These are phyloP conservation scores for Frankliniella intonsa DNA, from an alignment of 2,888 invertebrate species.

Conservation along the genomic window DNA sequence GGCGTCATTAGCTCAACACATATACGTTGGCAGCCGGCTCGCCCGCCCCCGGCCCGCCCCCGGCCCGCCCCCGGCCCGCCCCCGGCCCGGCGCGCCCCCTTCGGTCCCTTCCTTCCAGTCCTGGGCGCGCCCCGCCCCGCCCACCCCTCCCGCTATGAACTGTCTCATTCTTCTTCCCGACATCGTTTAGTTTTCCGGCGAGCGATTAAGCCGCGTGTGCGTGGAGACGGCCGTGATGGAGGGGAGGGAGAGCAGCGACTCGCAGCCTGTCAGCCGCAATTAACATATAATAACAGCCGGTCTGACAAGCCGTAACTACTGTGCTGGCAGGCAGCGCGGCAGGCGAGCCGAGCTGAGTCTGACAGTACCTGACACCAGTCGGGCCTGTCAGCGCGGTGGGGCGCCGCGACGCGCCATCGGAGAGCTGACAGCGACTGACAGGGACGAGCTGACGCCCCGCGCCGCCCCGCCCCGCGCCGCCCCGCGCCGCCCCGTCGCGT, in stretches of 20 bases:
- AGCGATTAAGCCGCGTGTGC: constrained; percentile 2
- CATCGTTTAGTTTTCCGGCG: constrained; percentile 15
- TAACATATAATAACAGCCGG: constrained; percentile 15
- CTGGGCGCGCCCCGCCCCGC: too few relatives aligned
- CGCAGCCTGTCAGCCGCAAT: not conserved
- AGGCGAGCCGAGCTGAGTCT: not conserved
- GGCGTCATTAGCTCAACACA: constrained; percentile 14
- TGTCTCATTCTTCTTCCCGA: constrained; percentile 11
- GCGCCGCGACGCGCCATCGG: not conserved
- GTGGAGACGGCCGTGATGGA: not conserved
- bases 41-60: not conserved
- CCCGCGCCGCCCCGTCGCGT: not conserved
- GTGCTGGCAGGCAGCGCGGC: not conserved
- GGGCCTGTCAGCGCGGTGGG: not conserved
- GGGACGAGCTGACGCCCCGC: not conserved
- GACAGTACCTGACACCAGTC: too few relatives aligned
- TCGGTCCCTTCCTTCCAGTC: not conserved
- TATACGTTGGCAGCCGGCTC: constrained; percentile 4
- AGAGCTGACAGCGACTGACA: too few relatives aligned
- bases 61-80: not conserved
- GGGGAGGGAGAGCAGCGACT: not conserved
- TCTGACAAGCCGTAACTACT: not conserved
- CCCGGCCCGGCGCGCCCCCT: not conserved
- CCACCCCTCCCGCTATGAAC: not conserved
- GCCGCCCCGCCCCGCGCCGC: not conserved